Percentiles rank a stretch among this genome's conserved stretches.
Evolutionary conservation across 64 coral and sea anemone species (phyloP).

Genomic region (Montipora cactus): DNA sequence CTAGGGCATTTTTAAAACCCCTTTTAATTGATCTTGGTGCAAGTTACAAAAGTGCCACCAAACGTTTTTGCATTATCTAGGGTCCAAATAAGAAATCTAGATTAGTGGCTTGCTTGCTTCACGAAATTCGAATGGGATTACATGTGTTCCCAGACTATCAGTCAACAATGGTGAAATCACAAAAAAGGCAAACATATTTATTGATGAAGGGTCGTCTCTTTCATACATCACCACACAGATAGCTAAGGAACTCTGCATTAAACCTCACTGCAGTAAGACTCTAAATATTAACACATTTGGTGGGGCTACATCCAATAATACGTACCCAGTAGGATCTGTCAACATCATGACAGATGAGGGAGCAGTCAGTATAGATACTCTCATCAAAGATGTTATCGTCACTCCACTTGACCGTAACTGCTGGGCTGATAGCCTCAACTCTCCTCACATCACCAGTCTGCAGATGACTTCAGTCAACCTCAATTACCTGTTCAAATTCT

Average conservation of each 20-base stretch:
- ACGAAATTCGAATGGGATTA: no score
- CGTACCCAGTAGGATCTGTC: neutral
- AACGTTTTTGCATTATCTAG: no score
- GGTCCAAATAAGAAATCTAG: no score
- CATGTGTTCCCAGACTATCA: neutral
- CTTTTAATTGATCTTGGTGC: no score
- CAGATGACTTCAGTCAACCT: slow-evolving; percentile 48
- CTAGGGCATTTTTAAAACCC: no score
- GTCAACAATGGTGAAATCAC: no score
- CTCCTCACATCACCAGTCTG: slow-evolving; percentile 39
- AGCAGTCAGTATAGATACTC: slow-evolving; percentile 37
- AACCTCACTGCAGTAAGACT: slow-evolving; percentile 50
- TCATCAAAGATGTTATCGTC: slow-evolving; percentile 64
- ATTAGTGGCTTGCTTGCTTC: no score
- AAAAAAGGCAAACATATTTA: slow-evolving; percentile 41
- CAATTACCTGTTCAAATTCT: slow-evolving; percentile 29
- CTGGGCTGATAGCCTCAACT: slow-evolving; percentile 37
- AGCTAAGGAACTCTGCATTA: slow-evolving; percentile 34
- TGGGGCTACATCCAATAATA: neutral
- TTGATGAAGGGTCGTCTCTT: slow-evolving; percentile 56
- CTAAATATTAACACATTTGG: neutral
- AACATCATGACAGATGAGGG: slow-evolving; percentile 49
- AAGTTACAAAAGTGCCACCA: no score
- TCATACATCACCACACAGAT: slow-evolving; percentile 58
- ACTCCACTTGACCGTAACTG: slow-evolving; percentile 19